Conservation (phyloP, 2,888 invertebrate genomes). For the Drosophila colorata region DNA sequence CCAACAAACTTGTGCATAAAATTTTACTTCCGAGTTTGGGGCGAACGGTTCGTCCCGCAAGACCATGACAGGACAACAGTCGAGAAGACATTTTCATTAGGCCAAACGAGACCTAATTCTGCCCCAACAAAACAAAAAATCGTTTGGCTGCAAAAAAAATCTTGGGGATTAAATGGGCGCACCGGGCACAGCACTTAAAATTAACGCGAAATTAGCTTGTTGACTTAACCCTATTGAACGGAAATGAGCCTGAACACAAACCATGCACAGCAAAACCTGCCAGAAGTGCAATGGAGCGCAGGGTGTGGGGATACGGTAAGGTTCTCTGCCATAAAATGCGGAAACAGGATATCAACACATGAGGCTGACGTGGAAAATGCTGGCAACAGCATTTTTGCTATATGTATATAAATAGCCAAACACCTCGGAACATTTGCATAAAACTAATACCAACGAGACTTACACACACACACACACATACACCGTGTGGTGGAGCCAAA, state of each 20-base stretch:
- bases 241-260: slow-evolving; percentile 60
- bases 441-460: slow-evolving; percentile 16
- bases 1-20: slow-evolving; percentile 72
- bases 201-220: slow-evolving; percentile 62
- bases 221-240: slow-evolving; percentile 63
- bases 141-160: slow-evolving; percentile 11
- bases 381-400: slow-evolving; percentile 19
- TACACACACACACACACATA: not conserved
- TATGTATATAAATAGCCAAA: slow-evolving; percentile 13
- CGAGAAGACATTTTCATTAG: slow-evolving; percentile 41
- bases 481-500: slow-evolving; percentile 56
- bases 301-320: not conserved
- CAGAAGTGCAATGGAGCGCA: slow-evolving; percentile 13
- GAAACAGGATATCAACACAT: slow-evolving; percentile 62
- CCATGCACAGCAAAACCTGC: slow-evolving; percentile 23
- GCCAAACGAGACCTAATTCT: slow-evolving; percentile 24
- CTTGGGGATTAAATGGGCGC: not conserved
- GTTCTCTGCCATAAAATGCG: slow-evolving; percentile 30
- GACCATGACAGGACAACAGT: slow-evolving; percentile 1
- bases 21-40: slow-evolving; percentile 52
- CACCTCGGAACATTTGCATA: slow-evolving; percentile 49
- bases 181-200: slow-evolving; percentile 45
- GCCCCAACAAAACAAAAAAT: slow-evolving; percentile 15
- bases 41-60: not conserved
- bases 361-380: slow-evolving; percentile 21